phyloP scores from a whole-genome alignment of 2,113 vertebrate species.

The Canis aureus region DNA sequence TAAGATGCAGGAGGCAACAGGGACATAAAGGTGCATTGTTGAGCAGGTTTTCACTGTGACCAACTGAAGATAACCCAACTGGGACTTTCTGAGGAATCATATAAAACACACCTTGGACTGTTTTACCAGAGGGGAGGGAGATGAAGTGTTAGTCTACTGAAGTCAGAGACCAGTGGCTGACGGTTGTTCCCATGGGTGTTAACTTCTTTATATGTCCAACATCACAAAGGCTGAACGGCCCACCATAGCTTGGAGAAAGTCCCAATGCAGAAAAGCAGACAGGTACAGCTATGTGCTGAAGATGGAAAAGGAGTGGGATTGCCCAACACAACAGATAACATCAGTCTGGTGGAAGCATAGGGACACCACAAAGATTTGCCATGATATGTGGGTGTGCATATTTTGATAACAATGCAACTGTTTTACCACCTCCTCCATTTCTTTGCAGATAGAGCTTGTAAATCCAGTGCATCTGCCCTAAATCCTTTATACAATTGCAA shows the following conservation, averaged over 20 bases:
- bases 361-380: background rate
- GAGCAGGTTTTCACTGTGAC: background rate
- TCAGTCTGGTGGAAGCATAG: background rate
- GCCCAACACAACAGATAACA: background rate
- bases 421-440: conserved; percentile 18
- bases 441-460: conserved; percentile 57
- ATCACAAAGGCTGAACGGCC: background rate
- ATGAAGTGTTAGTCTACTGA: background rate
- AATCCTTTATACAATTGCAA: conserved; percentile 41
- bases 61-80: background rate
- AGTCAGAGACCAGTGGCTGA: background rate
- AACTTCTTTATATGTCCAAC: background rate
- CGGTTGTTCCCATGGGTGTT: background rate
- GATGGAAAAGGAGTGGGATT: background rate
- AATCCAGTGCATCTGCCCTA: conserved; percentile 51
- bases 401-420: conserved; percentile 38
- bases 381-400: background rate
- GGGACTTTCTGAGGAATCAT: background rate
- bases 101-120: background rate
- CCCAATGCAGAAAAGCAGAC: background rate
- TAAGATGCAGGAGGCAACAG: background rate
- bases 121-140: background rate
- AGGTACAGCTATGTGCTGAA: background rate
- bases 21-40: background rate
- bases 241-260: background rate